Conservation (phyloP, 2,797 vertebrate genomes). For the Ctenopoma multispine region DNA sequence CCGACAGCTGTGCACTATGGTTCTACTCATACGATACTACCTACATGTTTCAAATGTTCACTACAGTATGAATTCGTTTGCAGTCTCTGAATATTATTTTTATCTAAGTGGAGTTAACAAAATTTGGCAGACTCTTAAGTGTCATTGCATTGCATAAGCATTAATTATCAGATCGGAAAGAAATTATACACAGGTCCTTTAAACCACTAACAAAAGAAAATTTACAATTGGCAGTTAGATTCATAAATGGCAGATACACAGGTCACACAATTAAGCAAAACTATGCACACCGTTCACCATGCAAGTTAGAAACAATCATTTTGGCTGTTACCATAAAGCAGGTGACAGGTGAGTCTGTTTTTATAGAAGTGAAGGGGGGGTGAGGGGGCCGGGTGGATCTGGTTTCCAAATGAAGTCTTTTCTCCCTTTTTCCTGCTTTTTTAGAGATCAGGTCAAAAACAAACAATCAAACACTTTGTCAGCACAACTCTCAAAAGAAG, state of each 20-base stretch:
- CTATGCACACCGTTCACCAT: constrained; percentile 79
- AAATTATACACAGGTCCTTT: constrained; percentile 68
- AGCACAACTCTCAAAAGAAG: constrained; percentile 32
- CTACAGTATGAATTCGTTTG: constrained; percentile 62
- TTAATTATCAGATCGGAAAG: constrained; percentile 66
- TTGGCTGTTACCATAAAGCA: constrained; percentile 46
- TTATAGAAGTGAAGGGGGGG: constrained; percentile 10
- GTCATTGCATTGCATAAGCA: constrained; percentile 78
- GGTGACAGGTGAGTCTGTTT: constrained; percentile 46
- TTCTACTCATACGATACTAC: constrained; percentile 61
- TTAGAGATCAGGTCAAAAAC: constrained; percentile 24
- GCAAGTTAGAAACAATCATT: constrained; percentile 78
- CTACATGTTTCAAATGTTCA: constrained; percentile 58
- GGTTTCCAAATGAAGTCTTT: constrained; percentile 35
- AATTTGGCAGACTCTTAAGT: constrained; percentile 74
- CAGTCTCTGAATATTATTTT: constrained; percentile 57
- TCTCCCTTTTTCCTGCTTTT: constrained; percentile 21
- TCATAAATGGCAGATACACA: constrained; percentile 77
- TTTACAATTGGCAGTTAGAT: constrained; percentile 82
- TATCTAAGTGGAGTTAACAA: constrained; percentile 59
- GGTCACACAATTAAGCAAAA: constrained; percentile 73
- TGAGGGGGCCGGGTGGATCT: constrained; percentile 20
- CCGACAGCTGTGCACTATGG: constrained; percentile 51
- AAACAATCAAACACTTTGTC: constrained; percentile 34
- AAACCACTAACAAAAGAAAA: constrained; percentile 72